phyloP scores from a whole-genome alignment of 1,140 invertebrate species.

The Lordiphosa collinella region DNA sequence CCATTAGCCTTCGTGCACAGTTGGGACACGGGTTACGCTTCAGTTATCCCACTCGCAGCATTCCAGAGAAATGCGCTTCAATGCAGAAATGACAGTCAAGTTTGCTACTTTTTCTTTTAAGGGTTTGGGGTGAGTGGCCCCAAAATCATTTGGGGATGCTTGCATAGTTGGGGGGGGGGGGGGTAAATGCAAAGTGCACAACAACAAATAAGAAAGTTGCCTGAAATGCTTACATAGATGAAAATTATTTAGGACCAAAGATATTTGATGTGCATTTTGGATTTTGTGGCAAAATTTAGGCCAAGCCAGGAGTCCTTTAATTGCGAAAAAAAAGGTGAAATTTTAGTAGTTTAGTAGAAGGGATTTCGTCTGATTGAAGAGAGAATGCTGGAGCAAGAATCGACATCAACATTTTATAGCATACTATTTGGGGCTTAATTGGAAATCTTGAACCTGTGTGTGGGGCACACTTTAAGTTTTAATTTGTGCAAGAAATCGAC shows the following conservation, averaged over 20 bases:
- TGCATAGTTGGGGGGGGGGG: no score
- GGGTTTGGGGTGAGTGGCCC: constrained; percentile 3
- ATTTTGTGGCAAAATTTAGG: constrained; percentile 4
- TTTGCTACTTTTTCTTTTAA: constrained; percentile 2
- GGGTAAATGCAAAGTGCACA: background rate
- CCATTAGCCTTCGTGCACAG: constrained; percentile 7
- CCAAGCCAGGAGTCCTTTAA: background rate
- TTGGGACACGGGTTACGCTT: background rate
- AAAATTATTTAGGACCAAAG: constrained; percentile 8
- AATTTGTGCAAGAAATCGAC: no score
- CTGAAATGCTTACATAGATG: constrained; percentile 8
- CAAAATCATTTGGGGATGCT: constrained; percentile 1
- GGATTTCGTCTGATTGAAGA: background rate
- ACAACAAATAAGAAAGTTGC: constrained; percentile 4
- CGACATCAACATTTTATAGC: no score
- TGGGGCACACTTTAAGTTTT: no score
- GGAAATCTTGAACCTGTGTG: no score
- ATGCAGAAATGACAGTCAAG: constrained; percentile 9
- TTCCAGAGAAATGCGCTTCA: constrained; percentile 2
- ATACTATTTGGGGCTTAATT: no score
- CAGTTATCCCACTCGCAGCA: background rate
- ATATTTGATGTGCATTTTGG: constrained; percentile 1
- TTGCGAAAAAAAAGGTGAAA: no score
- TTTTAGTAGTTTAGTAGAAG: background rate
- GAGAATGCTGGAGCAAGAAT: no score